Conservation (phyloP, 2,888 invertebrate species). For the Agrotis segetum region DNA sequence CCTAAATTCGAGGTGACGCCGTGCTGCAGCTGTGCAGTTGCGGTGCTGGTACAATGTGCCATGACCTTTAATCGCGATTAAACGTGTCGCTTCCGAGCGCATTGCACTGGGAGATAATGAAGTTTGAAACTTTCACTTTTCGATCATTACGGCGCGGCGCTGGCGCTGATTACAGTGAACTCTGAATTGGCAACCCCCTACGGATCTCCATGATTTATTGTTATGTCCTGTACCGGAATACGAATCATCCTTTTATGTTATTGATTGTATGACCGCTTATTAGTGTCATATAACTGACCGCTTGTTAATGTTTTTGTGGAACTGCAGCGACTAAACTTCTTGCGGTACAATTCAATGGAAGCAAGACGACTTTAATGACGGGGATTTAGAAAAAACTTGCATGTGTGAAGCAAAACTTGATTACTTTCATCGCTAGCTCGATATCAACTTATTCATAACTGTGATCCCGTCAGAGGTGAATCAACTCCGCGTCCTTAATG, state of each 20-base stretch:
- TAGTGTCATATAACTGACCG: slow-evolving; percentile 58
- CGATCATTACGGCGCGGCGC: slow-evolving; percentile 79
- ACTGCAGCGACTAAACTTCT: slow-evolving; percentile 13
- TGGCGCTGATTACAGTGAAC: slow-evolving; percentile 67
- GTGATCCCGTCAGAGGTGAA: slow-evolving; percentile 73
- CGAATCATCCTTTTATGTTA: slow-evolving; percentile 61
- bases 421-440: slow-evolving; percentile 43
- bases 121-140: slow-evolving; percentile 85
- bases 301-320: slow-evolving; percentile 51
- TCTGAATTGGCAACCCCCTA: slow-evolving; percentile 70
- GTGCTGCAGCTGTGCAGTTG: too few species aligned
- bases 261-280: slow-evolving; percentile 62
- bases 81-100: slow-evolving; percentile 82
- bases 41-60: too few species aligned
- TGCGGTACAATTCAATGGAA: slow-evolving; percentile 21
- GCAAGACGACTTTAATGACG: slow-evolving; percentile 3
- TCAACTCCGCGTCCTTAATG: slow-evolving; percentile 82
- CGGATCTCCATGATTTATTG: slow-evolving; percentile 64
- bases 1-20: too few species aligned
- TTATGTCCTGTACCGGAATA: slow-evolving; percentile 50
- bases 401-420: slow-evolving; percentile 10
- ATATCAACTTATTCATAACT: slow-evolving; percentile 56
- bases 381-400: slow-evolving; percentile 16
- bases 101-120: slow-evolving; percentile 81
- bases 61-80: slow-evolving; percentile 85